These are phyloP conservation scores for Corynorhinus townsendii DNA, from an alignment of 2,113 vertebrate species.

Conservation along the genomic window DNA sequence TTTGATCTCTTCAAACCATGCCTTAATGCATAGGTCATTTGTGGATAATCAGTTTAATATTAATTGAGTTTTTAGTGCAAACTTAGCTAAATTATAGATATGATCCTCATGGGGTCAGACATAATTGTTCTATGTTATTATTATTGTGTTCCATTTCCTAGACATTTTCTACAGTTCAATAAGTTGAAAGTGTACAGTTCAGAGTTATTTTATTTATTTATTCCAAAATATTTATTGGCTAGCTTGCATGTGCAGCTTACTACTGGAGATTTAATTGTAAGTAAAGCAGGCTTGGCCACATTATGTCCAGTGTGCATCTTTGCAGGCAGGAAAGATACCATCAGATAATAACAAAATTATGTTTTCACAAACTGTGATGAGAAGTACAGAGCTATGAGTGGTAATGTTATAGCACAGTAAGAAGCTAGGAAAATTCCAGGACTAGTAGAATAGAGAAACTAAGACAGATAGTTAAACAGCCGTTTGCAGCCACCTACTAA, in stretches of 20 bases:
- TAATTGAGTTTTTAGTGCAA: not conserved
- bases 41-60: not conserved
- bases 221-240: not conserved
- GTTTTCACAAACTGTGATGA: not conserved
- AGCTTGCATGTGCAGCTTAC: not conserved
- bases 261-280: not conserved
- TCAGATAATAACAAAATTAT: not conserved
- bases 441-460: too few relatives aligned
- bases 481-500: too few relatives aligned
- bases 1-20: not conserved
- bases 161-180: not conserved
- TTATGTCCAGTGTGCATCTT: not conserved
- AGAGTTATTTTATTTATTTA: not conserved
- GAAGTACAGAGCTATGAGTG: not conserved
- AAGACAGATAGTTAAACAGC: too few relatives aligned
- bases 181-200: not conserved
- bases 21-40: not conserved
- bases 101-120: not conserved
- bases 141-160: not conserved
- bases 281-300: not conserved
- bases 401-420: not conserved
- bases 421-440: too few relatives aligned
- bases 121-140: not conserved
- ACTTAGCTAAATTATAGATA: not conserved
- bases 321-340: not conserved